Conservation (phyloP, 2,113 vertebrate genomes). For the Tamias sibiricus region DNA sequence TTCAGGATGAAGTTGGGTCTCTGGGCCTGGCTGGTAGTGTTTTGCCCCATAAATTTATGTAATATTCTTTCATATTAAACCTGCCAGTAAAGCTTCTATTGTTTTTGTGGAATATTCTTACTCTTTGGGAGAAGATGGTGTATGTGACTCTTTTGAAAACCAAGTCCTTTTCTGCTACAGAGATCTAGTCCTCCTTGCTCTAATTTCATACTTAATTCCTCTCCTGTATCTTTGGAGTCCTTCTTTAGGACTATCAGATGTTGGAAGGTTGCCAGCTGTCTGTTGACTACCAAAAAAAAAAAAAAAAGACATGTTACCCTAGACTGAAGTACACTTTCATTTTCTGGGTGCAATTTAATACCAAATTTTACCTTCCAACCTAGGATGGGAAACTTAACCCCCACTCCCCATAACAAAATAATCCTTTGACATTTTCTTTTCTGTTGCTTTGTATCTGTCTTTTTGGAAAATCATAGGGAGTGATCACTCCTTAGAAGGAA, state of each 20-base stretch:
- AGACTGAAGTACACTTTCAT: conserved; percentile 41
- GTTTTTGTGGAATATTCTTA: background rate
- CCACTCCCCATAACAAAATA: background rate
- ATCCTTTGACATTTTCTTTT: background rate
- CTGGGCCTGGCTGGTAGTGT: background rate
- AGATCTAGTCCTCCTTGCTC: background rate
- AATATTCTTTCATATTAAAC: background rate
- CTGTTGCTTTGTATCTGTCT: background rate
- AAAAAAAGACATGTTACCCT: background rate
- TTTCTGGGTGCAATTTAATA: conserved; percentile 31
- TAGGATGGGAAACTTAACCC: background rate
- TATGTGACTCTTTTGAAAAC: conserved; percentile 19
- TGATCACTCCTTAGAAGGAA: background rate
- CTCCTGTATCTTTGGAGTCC: background rate
- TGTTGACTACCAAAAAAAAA: background rate
- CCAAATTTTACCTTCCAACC: conserved; percentile 15
- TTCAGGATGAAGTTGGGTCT: background rate
- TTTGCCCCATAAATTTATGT: background rate
- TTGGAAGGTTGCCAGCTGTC: background rate
- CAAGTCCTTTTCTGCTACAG: background rate
- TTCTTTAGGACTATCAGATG: background rate
- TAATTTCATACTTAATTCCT: background rate
- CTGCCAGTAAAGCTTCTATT: background rate
- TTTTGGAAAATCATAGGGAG: conserved; percentile 41
- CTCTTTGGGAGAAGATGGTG: background rate